Evolutionary conservation across 2,888 invertebrate genomes (phyloP).

Genomic region (Melinaea marsaeus): DNA sequence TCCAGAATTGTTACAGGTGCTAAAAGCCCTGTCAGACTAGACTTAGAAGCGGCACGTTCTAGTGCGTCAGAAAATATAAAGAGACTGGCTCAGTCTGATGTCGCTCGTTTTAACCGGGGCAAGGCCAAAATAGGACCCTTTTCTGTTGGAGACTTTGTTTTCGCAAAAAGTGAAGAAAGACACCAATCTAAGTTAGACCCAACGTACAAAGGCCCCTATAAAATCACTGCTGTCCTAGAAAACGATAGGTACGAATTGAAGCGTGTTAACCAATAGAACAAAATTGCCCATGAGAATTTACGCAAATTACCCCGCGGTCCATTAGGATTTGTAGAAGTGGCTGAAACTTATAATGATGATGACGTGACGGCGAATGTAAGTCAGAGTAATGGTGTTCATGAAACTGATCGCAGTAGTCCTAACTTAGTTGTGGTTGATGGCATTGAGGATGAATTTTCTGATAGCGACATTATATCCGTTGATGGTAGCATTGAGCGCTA

Average conservation of each 20-base stretch:
- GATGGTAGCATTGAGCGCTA: too few relatives aligned
- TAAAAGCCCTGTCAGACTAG: too few relatives aligned
- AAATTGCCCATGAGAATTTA: conserved; percentile 28
- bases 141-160: conserved; percentile 28
- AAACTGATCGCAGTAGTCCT: neutral
- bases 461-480: conserved; percentile 2
- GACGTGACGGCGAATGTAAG: conserved; percentile 4
- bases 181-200: conserved; percentile 31
- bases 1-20: too few relatives aligned
- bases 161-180: conserved; percentile 29
- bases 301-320: conserved; percentile 23
- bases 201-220: conserved; percentile 25
- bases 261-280: conserved; percentile 21
- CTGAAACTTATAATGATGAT: conserved; percentile 1
- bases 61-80: too few relatives aligned
- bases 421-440: neutral
- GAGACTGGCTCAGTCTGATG: too few relatives aligned
- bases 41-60: too few relatives aligned
- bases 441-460: neutral
- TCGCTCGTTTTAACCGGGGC: too few relatives aligned
- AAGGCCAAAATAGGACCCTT: too few relatives aligned
- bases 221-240: conserved; percentile 16
- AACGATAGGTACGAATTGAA: conserved; percentile 26
- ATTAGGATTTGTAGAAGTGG: too few relatives aligned
- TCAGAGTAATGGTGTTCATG: neutral